Evolutionary conservation across 2,888 invertebrate genomes (phyloP).

Genomic region (Sisyra nigra): DNA sequence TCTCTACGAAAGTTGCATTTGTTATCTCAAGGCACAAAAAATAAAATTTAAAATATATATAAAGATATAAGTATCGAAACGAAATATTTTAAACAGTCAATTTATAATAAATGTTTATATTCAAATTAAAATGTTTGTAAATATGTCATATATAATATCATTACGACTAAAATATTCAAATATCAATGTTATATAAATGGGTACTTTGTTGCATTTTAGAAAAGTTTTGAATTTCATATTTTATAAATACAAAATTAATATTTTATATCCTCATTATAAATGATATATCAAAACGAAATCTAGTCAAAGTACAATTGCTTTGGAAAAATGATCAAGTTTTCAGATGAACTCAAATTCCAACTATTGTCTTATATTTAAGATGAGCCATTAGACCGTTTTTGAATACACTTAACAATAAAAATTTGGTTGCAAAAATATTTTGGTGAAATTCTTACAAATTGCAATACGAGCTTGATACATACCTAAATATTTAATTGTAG

Average conservation of each 20-base stretch:
- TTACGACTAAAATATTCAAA: background rate
- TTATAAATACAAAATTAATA: slow-evolving; percentile 1
- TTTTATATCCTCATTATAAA: background rate
- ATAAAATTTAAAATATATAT: slow-evolving; percentile 2
- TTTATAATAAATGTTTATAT: slow-evolving; percentile 1
- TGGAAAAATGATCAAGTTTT: no score
- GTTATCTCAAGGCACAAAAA: slow-evolving; percentile 11
- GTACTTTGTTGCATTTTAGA: background rate
- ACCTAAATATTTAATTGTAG: no score
- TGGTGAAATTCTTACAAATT: no score
- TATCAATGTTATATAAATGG: background rate
- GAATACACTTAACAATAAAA: no score
- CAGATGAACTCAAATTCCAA: no score
- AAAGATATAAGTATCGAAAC: background rate
- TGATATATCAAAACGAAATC: background rate
- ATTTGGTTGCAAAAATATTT: no score
- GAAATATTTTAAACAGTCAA: slow-evolving; percentile 1
- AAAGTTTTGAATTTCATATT: background rate
- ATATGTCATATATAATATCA: background rate
- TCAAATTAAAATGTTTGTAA: background rate
- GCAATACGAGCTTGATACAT: no score
- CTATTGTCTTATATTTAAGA: no score
- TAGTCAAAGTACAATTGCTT: no score
- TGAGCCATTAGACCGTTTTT: no score
- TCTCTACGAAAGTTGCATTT: slow-evolving; percentile 8